Conservation (phyloP, 92 coral and sea anemone species). For the Epizoanthus rinbou region DNA sequence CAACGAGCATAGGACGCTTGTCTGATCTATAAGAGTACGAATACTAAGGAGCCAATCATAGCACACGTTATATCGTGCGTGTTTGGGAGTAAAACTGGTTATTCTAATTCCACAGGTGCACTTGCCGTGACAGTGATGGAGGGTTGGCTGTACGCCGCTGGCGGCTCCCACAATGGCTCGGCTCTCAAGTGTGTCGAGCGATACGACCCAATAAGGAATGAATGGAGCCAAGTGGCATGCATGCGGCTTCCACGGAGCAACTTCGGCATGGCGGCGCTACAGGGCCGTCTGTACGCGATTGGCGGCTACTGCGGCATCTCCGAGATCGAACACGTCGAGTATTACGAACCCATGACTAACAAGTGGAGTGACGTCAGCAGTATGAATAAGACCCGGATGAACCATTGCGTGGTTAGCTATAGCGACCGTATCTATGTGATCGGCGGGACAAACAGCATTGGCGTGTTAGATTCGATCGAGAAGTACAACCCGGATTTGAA, state of each 20-base stretch:
- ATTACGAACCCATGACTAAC: slow-evolving; percentile 92
- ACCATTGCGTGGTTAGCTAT: slow-evolving; percentile 86
- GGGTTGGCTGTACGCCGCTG: slow-evolving; percentile 97
- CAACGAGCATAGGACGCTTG: too few relatives aligned
- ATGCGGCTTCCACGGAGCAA: slow-evolving; percentile 97
- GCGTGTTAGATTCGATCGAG: slow-evolving; percentile 94
- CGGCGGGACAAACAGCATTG: slow-evolving; percentile 90
- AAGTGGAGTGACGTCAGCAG: slow-evolving; percentile 95
- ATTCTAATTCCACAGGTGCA: slow-evolving; percentile 61
- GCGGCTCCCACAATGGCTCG: slow-evolving; percentile 99
- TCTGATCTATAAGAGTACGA: too few relatives aligned
- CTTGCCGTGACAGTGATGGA: slow-evolving; percentile 86
- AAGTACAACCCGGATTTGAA: slow-evolving; percentile 91
- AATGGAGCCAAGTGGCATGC: slow-evolving; percentile 89
- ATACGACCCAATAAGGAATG: slow-evolving; percentile 86
- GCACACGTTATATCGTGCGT: neutral
- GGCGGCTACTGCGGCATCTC: slow-evolving; percentile 97
- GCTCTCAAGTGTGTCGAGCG: slow-evolving; percentile 95
- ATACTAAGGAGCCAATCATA: neutral
- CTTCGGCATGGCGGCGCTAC: slow-evolving; percentile 85
- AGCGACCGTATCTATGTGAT: slow-evolving; percentile 87
- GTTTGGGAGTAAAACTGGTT: neutral
- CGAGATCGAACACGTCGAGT: slow-evolving; percentile 96
- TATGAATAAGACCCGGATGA: slow-evolving; percentile 94
- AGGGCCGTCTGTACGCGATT: slow-evolving; percentile 87